Evolutionary conservation across 2,113 vertebrate genomes (phyloP).

Genomic region (Ciconia boyciana): DNA sequence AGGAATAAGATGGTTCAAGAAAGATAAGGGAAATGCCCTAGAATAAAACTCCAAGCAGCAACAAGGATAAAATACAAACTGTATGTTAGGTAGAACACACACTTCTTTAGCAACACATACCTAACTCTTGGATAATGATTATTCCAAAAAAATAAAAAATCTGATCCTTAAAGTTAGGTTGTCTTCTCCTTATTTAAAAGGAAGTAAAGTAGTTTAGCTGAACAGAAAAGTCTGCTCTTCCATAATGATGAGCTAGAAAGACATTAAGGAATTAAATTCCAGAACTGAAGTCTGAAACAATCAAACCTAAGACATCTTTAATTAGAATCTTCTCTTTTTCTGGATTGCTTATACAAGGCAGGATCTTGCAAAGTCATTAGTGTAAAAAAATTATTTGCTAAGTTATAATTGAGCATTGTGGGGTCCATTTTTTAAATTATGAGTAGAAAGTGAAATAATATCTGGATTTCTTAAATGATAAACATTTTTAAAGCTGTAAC

Average conservation of each 20-base stretch:
- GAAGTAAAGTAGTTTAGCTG: background rate
- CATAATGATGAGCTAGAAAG: background rate
- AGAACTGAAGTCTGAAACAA: background rate
- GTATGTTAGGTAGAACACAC: background rate
- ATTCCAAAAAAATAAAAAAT: background rate
- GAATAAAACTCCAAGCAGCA: background rate
- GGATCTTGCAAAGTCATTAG: background rate
- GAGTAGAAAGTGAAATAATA: background rate
- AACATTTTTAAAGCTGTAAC: background rate
- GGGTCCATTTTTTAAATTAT: background rate
- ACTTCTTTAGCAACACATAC: background rate
- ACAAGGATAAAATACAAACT: background rate
- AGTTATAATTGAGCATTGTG: background rate
- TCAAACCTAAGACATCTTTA: rapidly evolving
- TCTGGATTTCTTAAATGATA: background rate
- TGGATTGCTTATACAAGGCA: background rate
- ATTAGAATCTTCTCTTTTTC: background rate
- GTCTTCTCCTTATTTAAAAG: background rate
- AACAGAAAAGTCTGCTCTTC: background rate
- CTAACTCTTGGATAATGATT: background rate
- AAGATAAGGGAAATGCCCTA: background rate
- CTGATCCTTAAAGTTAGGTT: background rate
- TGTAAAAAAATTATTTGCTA: background rate
- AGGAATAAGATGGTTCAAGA: background rate
- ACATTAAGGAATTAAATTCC: background rate